Evolutionary conservation across 2,797 vertebrate genomes (phyloP).

Genomic region (Artibeus jamaicensis): DNA sequence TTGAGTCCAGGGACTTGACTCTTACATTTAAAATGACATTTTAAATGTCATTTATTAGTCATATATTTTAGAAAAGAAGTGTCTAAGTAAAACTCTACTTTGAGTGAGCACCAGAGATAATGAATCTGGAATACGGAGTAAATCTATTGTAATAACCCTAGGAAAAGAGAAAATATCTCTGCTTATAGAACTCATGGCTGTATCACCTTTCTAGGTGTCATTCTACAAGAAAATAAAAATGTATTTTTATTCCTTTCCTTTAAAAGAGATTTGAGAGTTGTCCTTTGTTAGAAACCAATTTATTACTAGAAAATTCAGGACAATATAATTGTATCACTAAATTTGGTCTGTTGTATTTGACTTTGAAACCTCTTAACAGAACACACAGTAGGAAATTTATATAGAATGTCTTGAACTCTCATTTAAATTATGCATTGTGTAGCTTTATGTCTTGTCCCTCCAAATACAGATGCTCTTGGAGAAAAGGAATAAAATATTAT

Average conservation of each 20-base stretch:
- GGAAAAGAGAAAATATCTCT: not conserved
- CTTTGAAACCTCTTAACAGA: not conserved
- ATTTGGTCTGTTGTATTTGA: not conserved
- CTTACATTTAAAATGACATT: not conserved
- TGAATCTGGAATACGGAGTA: not conserved
- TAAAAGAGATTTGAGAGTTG: not conserved
- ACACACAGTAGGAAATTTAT: not conserved
- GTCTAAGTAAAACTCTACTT: not conserved
- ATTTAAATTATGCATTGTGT: not conserved
- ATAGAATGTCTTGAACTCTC: not conserved
- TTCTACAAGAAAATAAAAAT: not conserved
- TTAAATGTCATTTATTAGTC: slow-evolving; percentile 23
- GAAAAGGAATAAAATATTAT: not conserved
- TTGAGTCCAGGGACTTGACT: not conserved
- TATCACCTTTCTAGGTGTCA: not conserved
- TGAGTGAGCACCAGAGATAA: not conserved
- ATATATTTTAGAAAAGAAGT: not conserved
- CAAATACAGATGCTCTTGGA: not conserved
- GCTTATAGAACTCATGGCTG: not conserved
- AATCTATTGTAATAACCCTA: not conserved
- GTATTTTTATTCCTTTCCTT: not conserved
- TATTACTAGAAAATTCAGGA: not conserved
- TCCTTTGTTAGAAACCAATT: not conserved
- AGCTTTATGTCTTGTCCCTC: not conserved
- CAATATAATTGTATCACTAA: not conserved